A percentile compares a stretch with the other conserved stretches of the same genome.
Conservation (phyloP, 92 coral and sea anemone species). For the Paramuricea clavata region DNA sequence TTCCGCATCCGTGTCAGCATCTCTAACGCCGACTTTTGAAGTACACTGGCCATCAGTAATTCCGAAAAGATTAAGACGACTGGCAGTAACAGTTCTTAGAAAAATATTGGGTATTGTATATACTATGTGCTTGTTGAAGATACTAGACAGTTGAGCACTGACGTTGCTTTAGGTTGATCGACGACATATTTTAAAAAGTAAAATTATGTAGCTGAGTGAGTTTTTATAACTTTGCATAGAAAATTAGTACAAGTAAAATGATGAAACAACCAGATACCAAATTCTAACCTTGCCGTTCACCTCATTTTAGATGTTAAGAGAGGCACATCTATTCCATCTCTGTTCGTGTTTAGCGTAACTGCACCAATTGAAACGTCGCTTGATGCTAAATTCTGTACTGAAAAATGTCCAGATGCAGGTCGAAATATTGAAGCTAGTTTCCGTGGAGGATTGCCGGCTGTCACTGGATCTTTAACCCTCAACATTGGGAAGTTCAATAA, state of each 20-base stretch:
- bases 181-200: too few relatives aligned
- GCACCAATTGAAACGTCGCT: not conserved
- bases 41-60: constrained; percentile 41
- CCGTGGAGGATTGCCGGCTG: constrained; percentile 26
- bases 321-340: constrained; percentile 6
- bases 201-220: too few relatives aligned
- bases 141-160: too few relatives aligned
- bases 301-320: not conserved
- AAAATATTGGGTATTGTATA: not conserved
- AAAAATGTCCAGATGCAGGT: constrained; percentile 26
- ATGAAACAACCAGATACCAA: too few relatives aligned
- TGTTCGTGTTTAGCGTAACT: not conserved
- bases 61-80: constrained; percentile 7
- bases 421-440: constrained; percentile 14
- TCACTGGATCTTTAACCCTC: constrained; percentile 1
- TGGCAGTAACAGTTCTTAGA: not conserved
- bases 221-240: too few relatives aligned
- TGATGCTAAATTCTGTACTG: constrained; percentile 12
- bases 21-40: constrained; percentile 49
- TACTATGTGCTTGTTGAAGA: too few relatives aligned
- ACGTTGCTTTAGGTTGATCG: too few relatives aligned
- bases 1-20: constrained; percentile 18
- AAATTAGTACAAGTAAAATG: too few relatives aligned
- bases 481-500: constrained; percentile 13
- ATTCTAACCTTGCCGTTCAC: too few relatives aligned